These are phyloP conservation scores for Tachina fera DNA, from an alignment of 2,888 invertebrate genomes.

Conservation along the genomic window DNA sequence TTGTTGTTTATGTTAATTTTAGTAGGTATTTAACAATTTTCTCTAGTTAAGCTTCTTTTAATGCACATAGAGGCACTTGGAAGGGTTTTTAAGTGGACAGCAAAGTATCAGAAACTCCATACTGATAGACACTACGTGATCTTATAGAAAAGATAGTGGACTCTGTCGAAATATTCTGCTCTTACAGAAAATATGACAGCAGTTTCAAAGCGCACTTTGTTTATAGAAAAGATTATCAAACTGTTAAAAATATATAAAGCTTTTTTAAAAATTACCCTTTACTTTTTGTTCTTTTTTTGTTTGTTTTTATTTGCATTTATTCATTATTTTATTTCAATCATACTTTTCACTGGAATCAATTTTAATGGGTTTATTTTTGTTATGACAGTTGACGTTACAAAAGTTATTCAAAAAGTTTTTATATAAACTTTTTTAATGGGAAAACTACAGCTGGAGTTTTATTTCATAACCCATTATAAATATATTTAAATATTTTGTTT, in stretches of 20 bases:
- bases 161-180: no score
- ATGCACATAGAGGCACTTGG: no score
- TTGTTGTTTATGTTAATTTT: no score
- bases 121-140: no score
- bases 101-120: no score
- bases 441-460: background rate
- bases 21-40: no score
- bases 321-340: background rate
- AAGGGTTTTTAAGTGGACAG: no score
- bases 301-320: background rate
- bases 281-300: background rate
- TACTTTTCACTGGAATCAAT: constrained; percentile 1
- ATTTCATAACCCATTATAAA: background rate
- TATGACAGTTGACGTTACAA: background rate
- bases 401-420: background rate
- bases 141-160: no score
- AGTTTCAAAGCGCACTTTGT: no score
- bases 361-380: background rate
- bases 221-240: no score
- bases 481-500: background rate
- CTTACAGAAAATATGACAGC: no score
- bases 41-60: no score
- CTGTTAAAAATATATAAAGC: background rate
- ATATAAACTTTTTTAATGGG: background rate
- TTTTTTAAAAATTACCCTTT: background rate